Base-by-base conservation (phyloP, 37 sponge, comb jelly and placozoan species). In the Crambe crambe region DNA sequence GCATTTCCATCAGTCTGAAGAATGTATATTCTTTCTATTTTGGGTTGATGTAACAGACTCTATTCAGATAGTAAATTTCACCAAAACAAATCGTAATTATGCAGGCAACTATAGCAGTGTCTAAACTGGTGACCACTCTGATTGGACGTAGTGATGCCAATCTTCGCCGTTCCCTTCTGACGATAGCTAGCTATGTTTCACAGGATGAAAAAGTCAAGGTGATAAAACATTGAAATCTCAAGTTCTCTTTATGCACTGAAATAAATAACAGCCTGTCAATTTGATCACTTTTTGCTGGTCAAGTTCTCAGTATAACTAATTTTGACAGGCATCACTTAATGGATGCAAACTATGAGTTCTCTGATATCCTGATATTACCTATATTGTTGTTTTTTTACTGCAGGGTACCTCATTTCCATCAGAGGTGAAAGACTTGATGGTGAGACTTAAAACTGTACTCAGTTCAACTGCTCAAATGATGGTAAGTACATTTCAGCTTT, bases 381-480 rank as follows among this genome's bases (percentile, higher is more conserved):
- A n/a, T n/a, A n/a, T n/a, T 35, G 70, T 57, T 57, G 59, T 18
- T 56, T 29, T 35, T 60, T 21, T 40, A 58, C 42, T n/a, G n/a
- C n/a, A 94, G 91, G 57, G 70, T 35, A 80, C 85, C 1, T n/a
- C 76, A 8, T 96, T 92, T 64, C 78, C 83, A 9, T 77, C 56
- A 44, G 97, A 93, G 77, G 91, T 93, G n/a, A 58, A 68, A 20
- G 97, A 96, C 4, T 68, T 96, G 54, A 90, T 87, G 80, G 73
- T 80, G 59, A 71, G 89, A 72, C 77, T 96, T 38, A 87, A 84
- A 58, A 89, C 94, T 15, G 88, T 96, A 5, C 81, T 96, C n/a
- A 87, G 72, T 41, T 60, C 89, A n/a, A 86, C 89, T 36, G 79
- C 88, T 77, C 85, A 89, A 61, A 91, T 96, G 94, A 95, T 90